Evolutionary conservation across 2,888 invertebrate species (phyloP), one percentile per base, ranked within the genome.

Genomic region (Brenthis ino): DNA sequence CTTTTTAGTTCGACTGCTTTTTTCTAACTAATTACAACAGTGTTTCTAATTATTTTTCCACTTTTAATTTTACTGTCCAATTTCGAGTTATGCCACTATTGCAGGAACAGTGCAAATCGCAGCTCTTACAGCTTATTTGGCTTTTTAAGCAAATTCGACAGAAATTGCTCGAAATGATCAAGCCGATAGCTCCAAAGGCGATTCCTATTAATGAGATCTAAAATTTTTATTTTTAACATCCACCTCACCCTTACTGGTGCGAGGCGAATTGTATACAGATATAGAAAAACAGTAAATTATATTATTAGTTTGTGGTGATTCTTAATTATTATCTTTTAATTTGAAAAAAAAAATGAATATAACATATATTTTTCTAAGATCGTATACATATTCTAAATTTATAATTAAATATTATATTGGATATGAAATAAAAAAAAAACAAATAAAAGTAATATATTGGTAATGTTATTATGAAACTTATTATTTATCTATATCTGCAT

Each of bases 151-250:
- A 16, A n/a, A 60, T 33, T 50, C 60, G 60, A 50, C 14, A 60
- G 60, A 50, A 50, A 50, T 6, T 28, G 60, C 60, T 50, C 20
- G 14, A 54, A 54, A 8, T 53, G 5, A 6, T 13, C 2, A 54
- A 54, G 53, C 53, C 43, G 43, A 67, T 77, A 76, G 75, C 73
- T 70, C 70, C 66, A 75, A 79, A 76, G 75, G 76, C 74, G 68
- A 77, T 66, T 74, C 77, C 79, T 82, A 82, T 78, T 78, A 80
- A 81, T 77, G 83, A 82, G 80, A 83, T 82, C 82, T 79, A 79
- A 74, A 33, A 47, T 54, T 53, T 63, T 54, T 57, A 50, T 16
- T 61, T 55, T 58, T 64, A 69, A 66, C 74, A 75, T 75, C 65
- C 14, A 67, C 60, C 54, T 64, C 65, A 28, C 33, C 48, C 28